These are phyloP conservation scores for Conus ventricosus DNA, from an alignment of 1,140 invertebrate species.

Conservation along the genomic window DNA sequence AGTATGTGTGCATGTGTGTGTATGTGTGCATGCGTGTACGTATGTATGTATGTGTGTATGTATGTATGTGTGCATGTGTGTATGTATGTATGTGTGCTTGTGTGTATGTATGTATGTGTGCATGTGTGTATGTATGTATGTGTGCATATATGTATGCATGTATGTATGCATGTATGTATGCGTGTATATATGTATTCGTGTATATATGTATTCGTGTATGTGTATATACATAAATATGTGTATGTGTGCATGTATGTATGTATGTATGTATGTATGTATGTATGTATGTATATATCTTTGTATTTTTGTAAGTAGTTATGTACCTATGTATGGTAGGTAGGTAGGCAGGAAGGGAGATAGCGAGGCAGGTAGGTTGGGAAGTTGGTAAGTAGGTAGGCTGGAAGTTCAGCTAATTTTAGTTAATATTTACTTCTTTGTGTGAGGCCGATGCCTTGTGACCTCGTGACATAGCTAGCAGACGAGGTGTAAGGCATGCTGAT, in stretches of 20 bases:
- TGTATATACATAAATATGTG: neutral
- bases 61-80: neutral
- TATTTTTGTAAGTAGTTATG: too few relatives aligned
- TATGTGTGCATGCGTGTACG: neutral
- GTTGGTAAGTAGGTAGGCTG: too few relatives aligned
- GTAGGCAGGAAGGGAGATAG: too few relatives aligned
- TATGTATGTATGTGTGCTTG: neutral
- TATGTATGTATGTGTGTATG: neutral
- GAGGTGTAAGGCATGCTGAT: too few relatives aligned
- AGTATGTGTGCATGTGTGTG: neutral
- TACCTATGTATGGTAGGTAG: too few relatives aligned
- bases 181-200: neutral
- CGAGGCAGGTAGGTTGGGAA: too few relatives aligned
- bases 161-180: neutral
- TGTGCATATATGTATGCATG: too few relatives aligned
- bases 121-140: slow-evolving; percentile 14
- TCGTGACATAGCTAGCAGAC: too few relatives aligned
- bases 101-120: slow-evolving; percentile 16
- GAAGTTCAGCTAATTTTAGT: too few relatives aligned
- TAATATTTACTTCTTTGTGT: too few relatives aligned
- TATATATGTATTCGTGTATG: neutral
- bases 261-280: neutral
- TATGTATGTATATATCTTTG: too few relatives aligned
- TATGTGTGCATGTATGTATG: neutral
- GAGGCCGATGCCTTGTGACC: too few relatives aligned